phyloP scores from a whole-genome alignment of 2,113 vertebrate species.

The Tragulus kanchil region DNA sequence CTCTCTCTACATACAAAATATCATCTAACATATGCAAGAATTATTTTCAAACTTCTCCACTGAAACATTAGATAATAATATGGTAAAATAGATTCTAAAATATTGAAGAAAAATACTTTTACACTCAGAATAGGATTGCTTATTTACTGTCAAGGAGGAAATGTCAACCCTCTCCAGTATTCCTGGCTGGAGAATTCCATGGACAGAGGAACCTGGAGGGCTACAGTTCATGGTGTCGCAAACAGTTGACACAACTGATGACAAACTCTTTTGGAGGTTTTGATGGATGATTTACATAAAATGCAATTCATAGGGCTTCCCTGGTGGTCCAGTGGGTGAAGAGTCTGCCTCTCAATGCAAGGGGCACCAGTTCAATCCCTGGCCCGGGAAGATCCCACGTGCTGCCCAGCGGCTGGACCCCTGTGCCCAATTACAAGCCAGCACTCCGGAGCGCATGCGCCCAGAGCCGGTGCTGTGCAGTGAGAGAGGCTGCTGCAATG shows the following conservation, averaged over 20 bases:
- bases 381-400: too few species aligned
- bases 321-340: too few species aligned
- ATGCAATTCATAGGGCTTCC: neutral
- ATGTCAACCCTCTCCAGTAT: neutral
- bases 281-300: neutral
- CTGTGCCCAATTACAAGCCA: too few species aligned
- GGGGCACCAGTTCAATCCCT: too few species aligned
- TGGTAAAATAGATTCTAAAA: neutral
- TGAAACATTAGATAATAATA: neutral
- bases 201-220: neutral
- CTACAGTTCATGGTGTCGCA: neutral
- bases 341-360: too few species aligned
- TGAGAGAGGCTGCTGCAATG: too few species aligned
- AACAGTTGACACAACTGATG: neutral
- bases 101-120: neutral
- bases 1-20: neutral
- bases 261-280: neutral
- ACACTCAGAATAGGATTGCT: fast-evolving
- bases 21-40: neutral
- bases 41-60: neutral
- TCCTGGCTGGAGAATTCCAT: neutral
- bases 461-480: too few species aligned
- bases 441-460: too few species aligned
- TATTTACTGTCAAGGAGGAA: neutral
- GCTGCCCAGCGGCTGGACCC: too few species aligned